phyloP scores from a whole-genome alignment of 2,113 vertebrate genomes.

The Chionodraco myersi region DNA sequence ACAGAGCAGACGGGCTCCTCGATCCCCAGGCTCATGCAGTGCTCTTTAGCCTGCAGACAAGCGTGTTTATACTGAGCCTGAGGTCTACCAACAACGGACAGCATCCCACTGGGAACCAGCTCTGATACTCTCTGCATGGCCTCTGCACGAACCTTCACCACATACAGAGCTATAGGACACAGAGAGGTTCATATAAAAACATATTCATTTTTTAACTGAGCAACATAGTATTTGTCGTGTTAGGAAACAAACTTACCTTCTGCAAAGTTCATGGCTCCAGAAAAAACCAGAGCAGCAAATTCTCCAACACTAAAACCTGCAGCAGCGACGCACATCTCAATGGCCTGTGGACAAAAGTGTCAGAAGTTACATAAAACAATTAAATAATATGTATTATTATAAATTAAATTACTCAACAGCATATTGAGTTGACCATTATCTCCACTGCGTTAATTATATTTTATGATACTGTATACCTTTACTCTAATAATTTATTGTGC shows the following conservation, averaged over 20 bases:
- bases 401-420: background rate
- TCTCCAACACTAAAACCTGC: constrained; percentile 98
- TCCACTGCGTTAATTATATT: background rate
- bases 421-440: background rate
- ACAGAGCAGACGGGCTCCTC: constrained; percentile 89
- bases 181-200: background rate
- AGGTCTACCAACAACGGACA: constrained; percentile 87
- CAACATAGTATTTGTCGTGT: background rate
- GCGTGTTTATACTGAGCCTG: constrained; percentile 86
- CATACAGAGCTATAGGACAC: constrained; percentile 86
- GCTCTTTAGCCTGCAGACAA: constrained; percentile 88
- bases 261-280: constrained; percentile 90
- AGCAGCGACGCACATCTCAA: constrained; percentile 91
- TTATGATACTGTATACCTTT: too few relatives aligned
- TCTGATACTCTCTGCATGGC: constrained; percentile 94
- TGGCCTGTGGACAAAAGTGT: constrained; percentile 80
- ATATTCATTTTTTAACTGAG: background rate
- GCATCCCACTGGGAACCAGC: constrained; percentile 89
- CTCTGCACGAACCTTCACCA: constrained; percentile 92
- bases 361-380: background rate
- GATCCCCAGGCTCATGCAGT: constrained; percentile 88
- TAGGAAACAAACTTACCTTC: constrained; percentile 85
- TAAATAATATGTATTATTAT: background rate
- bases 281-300: constrained; percentile 94
- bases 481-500: too few relatives aligned